Percentiles rank a stretch among this genome's conserved stretches.
These are phyloP conservation scores for Glossophaga mutica DNA, from an alignment of 2,797 vertebrate genomes.

Conservation along the genomic window DNA sequence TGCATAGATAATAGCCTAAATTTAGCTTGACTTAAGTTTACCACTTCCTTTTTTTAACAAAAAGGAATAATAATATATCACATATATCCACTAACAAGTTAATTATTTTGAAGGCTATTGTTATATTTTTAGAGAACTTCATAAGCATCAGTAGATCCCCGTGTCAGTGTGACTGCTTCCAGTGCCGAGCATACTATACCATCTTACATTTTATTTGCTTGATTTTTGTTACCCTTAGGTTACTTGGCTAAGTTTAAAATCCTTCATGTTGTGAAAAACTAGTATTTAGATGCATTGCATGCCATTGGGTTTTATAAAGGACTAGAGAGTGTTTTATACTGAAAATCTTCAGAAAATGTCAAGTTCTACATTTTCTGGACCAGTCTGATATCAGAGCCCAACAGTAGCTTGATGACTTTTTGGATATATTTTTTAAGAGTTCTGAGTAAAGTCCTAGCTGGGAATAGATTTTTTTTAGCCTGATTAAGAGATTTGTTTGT, in stretches of 20 bases:
- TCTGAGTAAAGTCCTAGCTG: background rate
- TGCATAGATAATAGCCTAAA: conserved; percentile 90
- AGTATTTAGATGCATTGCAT: conserved; percentile 61
- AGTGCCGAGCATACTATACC: conserved; percentile 26
- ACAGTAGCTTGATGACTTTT: background rate
- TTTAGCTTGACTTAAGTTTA: conserved; percentile 89
- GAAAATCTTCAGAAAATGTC: conserved; percentile 62
- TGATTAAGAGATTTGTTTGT: conserved; percentile 40
- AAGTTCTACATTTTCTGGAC: background rate
- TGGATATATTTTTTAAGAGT: background rate
- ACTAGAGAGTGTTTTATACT: conserved; percentile 22
- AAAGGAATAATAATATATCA: conserved; percentile 77
- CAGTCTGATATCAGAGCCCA: conserved; percentile 26
- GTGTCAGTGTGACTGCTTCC: background rate
- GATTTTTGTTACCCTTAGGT: background rate
- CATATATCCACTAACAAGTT: conserved; percentile 81
- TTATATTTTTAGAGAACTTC: conserved; percentile 73
- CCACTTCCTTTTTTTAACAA: conserved; percentile 85
- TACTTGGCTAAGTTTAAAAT: conserved; percentile 58
- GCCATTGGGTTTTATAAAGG: conserved; percentile 14
- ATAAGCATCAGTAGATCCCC: conserved; percentile 48
- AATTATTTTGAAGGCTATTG: conserved; percentile 79
- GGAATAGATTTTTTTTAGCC: conserved; percentile 52
- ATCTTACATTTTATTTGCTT: conserved; percentile 54
- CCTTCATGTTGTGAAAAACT: conserved; percentile 18